These are phyloP conservation scores for Hypanus sabinus DNA, from an alignment of 2,113 vertebrate genomes.

Conservation along the genomic window DNA sequence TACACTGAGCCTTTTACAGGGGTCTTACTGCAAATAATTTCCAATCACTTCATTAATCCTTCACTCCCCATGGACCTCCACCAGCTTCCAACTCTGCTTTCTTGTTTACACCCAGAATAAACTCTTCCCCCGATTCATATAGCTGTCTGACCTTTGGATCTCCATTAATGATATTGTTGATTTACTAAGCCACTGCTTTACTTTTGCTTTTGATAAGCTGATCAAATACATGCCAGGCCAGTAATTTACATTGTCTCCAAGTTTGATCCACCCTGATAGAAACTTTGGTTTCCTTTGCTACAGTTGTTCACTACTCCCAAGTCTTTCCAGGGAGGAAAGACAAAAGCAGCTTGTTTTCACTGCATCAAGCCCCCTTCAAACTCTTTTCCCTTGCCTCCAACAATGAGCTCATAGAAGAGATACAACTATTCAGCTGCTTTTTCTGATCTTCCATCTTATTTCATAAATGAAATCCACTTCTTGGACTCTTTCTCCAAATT, in stretches of 20 bases:
- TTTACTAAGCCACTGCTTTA: neutral
- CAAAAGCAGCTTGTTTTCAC: neutral
- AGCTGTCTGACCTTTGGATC: neutral
- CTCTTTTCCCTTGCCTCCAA: neutral
- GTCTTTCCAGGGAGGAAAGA: neutral
- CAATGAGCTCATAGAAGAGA: neutral
- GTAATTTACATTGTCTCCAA: neutral
- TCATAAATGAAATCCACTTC: neutral
- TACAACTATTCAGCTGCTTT: neutral
- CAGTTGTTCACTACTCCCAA: neutral
- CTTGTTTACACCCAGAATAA: neutral
- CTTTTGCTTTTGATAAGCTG: neutral
- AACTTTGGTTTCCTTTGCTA: neutral
- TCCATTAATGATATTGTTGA: neutral
- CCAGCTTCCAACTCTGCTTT: neutral
- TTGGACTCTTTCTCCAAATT: neutral
- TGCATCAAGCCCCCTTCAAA: neutral
- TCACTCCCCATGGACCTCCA: neutral
- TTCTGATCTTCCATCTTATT: neutral
- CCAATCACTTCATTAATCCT: neutral
- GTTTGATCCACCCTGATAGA: neutral
- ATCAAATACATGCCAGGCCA: neutral
- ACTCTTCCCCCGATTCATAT: neutral
- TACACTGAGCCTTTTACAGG: neutral
- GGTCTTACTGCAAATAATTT: neutral